These are phyloP conservation scores for Capitulum mitella DNA, from an alignment of 2,888 invertebrate genomes.

Conservation along the genomic window DNA sequence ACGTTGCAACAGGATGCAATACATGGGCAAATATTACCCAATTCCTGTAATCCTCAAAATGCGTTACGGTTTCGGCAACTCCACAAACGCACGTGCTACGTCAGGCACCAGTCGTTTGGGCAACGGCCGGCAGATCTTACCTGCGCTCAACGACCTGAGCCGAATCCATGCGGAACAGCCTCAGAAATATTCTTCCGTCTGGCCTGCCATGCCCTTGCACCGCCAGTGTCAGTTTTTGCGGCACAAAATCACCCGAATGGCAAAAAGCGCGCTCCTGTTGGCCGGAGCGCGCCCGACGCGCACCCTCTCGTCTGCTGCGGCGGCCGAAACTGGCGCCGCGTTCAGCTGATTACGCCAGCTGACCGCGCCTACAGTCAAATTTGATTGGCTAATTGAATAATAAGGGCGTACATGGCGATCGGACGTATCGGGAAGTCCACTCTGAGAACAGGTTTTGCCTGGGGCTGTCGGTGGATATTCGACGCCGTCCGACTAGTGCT, in stretches of 20 bases:
- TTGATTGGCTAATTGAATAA: constrained; percentile 21
- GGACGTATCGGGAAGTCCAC: neutral
- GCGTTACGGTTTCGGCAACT: no score
- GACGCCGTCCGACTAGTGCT: no score
- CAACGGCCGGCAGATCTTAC: neutral
- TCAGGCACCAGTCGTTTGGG: neutral
- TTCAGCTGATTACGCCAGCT: neutral
- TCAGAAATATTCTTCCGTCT: neutral
- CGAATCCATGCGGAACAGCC: neutral
- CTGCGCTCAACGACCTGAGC: neutral
- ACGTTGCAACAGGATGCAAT: no score
- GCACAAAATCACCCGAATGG: neutral
- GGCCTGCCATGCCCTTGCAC: neutral
- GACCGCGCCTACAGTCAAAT: constrained; percentile 16
- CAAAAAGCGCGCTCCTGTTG: neutral
- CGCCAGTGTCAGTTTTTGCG: neutral
- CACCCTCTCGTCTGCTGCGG: neutral
- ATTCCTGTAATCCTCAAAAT: no score
- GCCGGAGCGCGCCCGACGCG: neutral
- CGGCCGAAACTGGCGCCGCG: neutral
- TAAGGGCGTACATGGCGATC: neutral
- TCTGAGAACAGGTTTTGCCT: neutral
- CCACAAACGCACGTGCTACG: no score
- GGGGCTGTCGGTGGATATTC: neutral
- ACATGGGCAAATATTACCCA: no score